These are phyloP conservation scores for Hedychridium roseum DNA, from an alignment of 2,888 invertebrate genomes.

Conservation along the genomic window DNA sequence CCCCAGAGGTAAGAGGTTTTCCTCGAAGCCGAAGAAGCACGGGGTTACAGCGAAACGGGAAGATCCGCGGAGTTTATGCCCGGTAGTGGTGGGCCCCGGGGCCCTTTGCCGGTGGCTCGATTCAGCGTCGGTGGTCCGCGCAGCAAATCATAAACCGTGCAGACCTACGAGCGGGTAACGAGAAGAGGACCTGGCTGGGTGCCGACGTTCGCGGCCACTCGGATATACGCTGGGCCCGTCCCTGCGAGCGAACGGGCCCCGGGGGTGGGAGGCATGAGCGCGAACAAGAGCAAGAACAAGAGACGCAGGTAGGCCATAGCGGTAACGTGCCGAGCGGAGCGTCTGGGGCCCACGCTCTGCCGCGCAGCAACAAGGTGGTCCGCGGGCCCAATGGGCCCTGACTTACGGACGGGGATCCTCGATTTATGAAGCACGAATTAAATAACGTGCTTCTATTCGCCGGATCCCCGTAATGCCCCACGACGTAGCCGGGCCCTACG, in stretches of 20 bases:
- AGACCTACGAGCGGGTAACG: conserved; percentile 54
- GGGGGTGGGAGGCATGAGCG: conserved; percentile 31
- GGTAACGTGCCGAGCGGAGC: conserved; percentile 53
- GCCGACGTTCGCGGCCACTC: too few species aligned
- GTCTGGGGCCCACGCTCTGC: conserved; percentile 50
- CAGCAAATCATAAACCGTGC: conserved; percentile 60
- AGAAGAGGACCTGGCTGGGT: too few species aligned
- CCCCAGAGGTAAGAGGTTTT: too few species aligned
- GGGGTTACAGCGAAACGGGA: too few species aligned
- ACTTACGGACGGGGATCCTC: conserved; percentile 41
- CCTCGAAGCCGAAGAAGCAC: too few species aligned
- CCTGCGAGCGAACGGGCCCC: not conserved
- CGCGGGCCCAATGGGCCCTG: conserved; percentile 34
- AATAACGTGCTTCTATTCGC: conserved; percentile 34
- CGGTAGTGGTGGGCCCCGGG: conserved; percentile 4
- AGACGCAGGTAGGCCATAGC: conserved; percentile 44
- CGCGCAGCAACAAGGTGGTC: conserved; percentile 53
- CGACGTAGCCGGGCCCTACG: not conserved
- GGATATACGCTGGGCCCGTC: too few species aligned
- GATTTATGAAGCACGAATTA: conserved; percentile 55
- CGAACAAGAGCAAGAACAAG: conserved; percentile 44
- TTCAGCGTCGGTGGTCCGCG: conserved; percentile 55
- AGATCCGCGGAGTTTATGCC: too few species aligned
- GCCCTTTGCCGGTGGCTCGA: conserved; percentile 34
- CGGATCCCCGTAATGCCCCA: conserved; percentile 1